Base-by-base conservation (phyloP, 2,113 vertebrate genomes). In the Hymenochirus boettgeri region DNA sequence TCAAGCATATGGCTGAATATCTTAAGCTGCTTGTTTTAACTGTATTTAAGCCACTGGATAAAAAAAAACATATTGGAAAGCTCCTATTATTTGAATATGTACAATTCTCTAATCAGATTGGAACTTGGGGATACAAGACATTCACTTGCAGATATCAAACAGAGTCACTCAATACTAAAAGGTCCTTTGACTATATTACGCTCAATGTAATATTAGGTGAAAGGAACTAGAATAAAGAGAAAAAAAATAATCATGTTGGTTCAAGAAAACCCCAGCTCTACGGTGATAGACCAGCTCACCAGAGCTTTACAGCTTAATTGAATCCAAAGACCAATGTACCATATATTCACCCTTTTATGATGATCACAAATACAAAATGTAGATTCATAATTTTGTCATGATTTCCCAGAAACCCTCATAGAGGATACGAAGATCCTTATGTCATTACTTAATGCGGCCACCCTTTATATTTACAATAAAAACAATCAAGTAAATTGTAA, bases 401-500 rank as follows among this genome's bases (percentile, higher is more conserved):
- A 23, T 52, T n/a, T 42, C 24, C 22, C 31, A 11, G 24, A 51
- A 60, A 42, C 19, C 31, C 26, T 21, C 18, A 50, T 47, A 53
- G 21, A n/a, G 39, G 17, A 13, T 59, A 23, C 4, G 51, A 57
- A 12, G 25, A 58, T 72, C 78, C 77, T 76, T 82, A 77, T 65
- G 59, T 71, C n/a, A 80, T 78, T 77, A 82, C 76, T 64, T 26
- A 65, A 64, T 73, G 42, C 5, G 71, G 57, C 63, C 55, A 58
- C 54, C 70, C 57, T 25, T 71, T 62, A 22, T 53, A 65, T 76
- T 82, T 75, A 26, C 58, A 69, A 72, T 76, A 66, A 71, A 75
- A 81, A 66, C 61, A 76, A 74, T 54, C 53, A 23, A 60, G 64
- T 46, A 70, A 82, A 80, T 84, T 84, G 85, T 79, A 70, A 62